phyloP scores from a whole-genome alignment of 1,140 invertebrate genomes.

The Maniola jurtina region DNA sequence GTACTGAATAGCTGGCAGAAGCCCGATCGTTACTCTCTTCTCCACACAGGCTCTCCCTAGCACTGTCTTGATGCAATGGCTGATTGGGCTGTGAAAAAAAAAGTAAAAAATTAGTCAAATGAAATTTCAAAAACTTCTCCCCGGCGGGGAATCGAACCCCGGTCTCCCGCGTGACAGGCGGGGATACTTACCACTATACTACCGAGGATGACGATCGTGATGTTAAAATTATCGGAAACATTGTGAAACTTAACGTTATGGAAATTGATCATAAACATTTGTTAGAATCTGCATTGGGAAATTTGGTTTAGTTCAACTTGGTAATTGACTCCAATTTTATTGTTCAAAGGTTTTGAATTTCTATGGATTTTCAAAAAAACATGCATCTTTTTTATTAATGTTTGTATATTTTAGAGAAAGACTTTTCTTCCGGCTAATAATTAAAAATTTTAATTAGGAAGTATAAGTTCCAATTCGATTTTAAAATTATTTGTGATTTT shows the following conservation, averaged over 20 bases:
- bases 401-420: too few relatives aligned
- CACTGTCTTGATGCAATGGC: slow-evolving; percentile 78
- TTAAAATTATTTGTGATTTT: not conserved
- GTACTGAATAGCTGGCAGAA: slow-evolving; percentile 80
- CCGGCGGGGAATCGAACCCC: slow-evolving; percentile 45
- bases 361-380: not conserved
- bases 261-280: slow-evolving; percentile 2
- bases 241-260: slow-evolving; percentile 18
- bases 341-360: not conserved
- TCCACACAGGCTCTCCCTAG: slow-evolving; percentile 80
- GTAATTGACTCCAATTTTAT: not conserved
- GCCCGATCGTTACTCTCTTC: slow-evolving; percentile 81
- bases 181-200: slow-evolving; percentile 50
- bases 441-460: too few relatives aligned
- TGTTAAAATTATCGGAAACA: slow-evolving; percentile 11
- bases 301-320: not conserved
- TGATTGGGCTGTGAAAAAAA: slow-evolving; percentile 69
- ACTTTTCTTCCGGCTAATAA: too few relatives aligned
- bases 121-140: slow-evolving; percentile 11
- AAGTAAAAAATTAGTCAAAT: slow-evolving; percentile 8
- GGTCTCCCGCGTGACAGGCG: slow-evolving; percentile 48
- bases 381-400: too few relatives aligned
- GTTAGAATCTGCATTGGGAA: not conserved
- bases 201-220: slow-evolving; percentile 30
- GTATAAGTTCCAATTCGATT: too few relatives aligned